A percentile compares a stretch with the other conserved stretches of the same genome.
Conservation (phyloP, 2,888 invertebrate genomes). For the Epinotia ramella region DNA sequence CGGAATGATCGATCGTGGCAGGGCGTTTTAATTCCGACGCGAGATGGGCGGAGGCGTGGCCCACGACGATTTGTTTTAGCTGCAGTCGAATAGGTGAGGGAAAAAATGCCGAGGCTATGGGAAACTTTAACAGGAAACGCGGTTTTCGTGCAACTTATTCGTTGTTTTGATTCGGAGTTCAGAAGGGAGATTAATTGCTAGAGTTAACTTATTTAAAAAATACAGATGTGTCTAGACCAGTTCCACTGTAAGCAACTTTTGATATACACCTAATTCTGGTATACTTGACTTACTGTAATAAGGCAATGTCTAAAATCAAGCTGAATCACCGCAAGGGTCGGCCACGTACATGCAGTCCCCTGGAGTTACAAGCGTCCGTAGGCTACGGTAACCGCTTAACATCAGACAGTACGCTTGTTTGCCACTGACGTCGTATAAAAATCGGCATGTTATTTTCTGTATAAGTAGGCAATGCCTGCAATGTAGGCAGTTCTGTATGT, state of each 20-base stretch:
- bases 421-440: no score
- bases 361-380: no score
- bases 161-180: conserved; percentile 2
- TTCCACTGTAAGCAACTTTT: not conserved
- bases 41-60: conserved; percentile 82
- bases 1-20: conserved; percentile 82
- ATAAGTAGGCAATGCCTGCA: not conserved
- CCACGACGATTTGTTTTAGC: conserved; percentile 80
- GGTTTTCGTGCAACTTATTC: conserved; percentile 4
- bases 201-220: not conserved
- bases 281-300: not conserved
- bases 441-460: not conserved
- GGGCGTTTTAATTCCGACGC: conserved; percentile 83
- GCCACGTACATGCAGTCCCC: no score
- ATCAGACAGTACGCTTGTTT: no score
- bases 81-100: conserved; percentile 52
- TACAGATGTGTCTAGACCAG: not conserved
- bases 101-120: conserved; percentile 38
- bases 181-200: not conserved
- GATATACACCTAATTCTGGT: not conserved
- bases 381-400: no score
- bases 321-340: no score
- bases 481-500: not conserved
- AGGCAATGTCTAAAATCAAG: not conserved
- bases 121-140: conserved; percentile 34